These are phyloP conservation scores for Actenoides lindsayi DNA, from an alignment of 2,113 vertebrate species.

Conservation along the genomic window DNA sequence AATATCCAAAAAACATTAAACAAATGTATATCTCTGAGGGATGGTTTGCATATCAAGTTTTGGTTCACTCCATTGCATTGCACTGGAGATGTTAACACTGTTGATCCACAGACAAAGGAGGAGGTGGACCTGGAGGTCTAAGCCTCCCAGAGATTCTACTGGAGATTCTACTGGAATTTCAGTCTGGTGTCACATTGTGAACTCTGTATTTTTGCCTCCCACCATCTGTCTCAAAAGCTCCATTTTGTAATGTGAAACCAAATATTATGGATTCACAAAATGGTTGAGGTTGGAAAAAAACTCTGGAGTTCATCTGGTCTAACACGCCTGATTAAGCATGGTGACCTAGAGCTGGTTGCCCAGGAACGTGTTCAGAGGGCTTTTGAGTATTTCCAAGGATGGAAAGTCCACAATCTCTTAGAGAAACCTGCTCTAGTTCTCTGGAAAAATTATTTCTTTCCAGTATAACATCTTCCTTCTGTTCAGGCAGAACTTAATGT, in stretches of 20 bases:
- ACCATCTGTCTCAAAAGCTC: background rate
- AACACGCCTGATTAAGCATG: background rate
- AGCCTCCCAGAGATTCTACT: background rate
- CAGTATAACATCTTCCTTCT: background rate
- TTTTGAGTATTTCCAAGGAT: background rate
- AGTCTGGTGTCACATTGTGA: background rate
- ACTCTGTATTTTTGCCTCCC: background rate
- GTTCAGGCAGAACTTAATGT: background rate
- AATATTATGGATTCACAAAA: background rate
- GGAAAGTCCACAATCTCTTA: background rate
- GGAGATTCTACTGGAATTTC: background rate
- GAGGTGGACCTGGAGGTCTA: background rate
- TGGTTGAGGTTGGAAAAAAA: background rate
- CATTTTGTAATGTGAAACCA: background rate
- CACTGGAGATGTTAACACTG: too few relatives aligned
- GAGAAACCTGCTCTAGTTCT: background rate
- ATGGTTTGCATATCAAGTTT: background rate
- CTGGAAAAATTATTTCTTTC: background rate
- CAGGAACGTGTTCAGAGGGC: background rate
- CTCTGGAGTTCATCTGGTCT: background rate
- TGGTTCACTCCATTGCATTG: background rate
- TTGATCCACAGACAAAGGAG: background rate
- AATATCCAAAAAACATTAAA: background rate
- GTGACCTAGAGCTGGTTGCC: background rate
- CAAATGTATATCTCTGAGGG: background rate